These are phyloP conservation scores for Sinotaia quadrata DNA, from an alignment of 2,888 invertebrate genomes.

Conservation along the genomic window DNA sequence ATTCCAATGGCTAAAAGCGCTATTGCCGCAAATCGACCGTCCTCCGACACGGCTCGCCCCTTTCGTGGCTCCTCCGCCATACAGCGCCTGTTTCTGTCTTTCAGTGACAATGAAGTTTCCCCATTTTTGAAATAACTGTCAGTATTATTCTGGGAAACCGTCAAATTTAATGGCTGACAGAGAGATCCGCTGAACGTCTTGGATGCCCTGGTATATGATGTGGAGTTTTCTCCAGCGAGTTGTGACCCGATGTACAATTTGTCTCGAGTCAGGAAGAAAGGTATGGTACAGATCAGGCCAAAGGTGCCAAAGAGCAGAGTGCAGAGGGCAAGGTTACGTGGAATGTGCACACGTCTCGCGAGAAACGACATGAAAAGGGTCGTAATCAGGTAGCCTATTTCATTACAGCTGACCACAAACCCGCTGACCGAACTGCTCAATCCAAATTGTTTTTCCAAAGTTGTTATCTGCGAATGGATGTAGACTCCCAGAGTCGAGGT, in stretches of 20 bases:
- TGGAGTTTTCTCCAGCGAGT: neutral
- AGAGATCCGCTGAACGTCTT: neutral
- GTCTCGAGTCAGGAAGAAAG: constrained; percentile 44
- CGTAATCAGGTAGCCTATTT: constrained; percentile 57
- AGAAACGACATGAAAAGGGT: constrained; percentile 49
- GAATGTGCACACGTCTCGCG: constrained; percentile 47
- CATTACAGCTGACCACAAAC: constrained; percentile 60
- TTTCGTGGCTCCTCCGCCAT: neutral
- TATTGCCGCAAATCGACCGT: constrained; percentile 35
- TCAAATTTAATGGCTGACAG: neutral
- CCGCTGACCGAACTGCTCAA: constrained; percentile 61
- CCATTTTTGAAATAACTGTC: neutral
- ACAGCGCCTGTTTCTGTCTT: neutral
- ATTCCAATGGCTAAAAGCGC: constrained; percentile 48
- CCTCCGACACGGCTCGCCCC: constrained; percentile 20
- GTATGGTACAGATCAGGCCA: constrained; percentile 52
- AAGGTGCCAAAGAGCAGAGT: constrained; percentile 50
- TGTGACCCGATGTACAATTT: neutral
- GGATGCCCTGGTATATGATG: neutral
- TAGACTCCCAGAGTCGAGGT: constrained; percentile 47
- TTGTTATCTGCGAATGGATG: constrained; percentile 57
- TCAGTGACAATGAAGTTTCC: neutral
- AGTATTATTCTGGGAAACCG: neutral
- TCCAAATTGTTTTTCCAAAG: constrained; percentile 61
- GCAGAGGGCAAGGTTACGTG: constrained; percentile 45